Conservation (phyloP, 2,888 invertebrate genomes). For the Diarsia dahlii region DNA sequence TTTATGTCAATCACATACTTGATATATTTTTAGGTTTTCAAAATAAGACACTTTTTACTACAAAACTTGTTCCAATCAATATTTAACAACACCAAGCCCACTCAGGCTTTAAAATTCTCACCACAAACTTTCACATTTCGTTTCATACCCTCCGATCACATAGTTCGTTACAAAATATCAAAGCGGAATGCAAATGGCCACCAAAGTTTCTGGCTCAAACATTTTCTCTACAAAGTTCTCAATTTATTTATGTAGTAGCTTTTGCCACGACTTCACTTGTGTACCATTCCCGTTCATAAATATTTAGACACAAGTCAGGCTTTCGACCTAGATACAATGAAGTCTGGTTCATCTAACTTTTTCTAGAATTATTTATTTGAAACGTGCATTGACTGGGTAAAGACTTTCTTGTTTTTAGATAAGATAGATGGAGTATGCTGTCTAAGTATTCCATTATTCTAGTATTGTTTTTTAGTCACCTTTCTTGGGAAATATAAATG, state of each 20-base stretch:
- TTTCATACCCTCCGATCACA: slow-evolving; percentile 1
- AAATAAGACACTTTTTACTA: not conserved
- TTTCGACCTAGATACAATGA: slow-evolving; percentile 25
- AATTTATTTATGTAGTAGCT: slow-evolving; percentile 39
- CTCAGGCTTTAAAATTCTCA: not conserved
- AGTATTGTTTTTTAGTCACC: not conserved
- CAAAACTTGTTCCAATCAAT: not conserved
- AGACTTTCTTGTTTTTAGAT: not conserved
- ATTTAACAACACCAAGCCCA: slow-evolving; percentile 4
- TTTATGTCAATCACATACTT: too few relatives aligned
- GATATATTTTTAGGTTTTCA: not conserved
- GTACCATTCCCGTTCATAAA: slow-evolving; percentile 33
- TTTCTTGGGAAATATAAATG: not conserved
- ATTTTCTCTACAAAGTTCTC: slow-evolving; percentile 21
- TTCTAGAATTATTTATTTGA: slow-evolving; percentile 9
- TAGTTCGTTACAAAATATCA: slow-evolving; percentile 15
- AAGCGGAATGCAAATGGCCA: slow-evolving; percentile 45
- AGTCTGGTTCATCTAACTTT: slow-evolving; percentile 19
- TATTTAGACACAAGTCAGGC: slow-evolving; percentile 40
- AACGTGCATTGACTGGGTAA: not conserved
- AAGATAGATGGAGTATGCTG: not conserved
- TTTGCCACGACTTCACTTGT: slow-evolving; percentile 4
- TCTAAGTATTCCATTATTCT: not conserved
- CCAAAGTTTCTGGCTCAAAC: slow-evolving; percentile 23
- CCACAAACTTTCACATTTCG: slow-evolving; percentile 7